Evolutionary conservation across 2,797 vertebrate species (phyloP).

Genomic region (Chelonia mydas): DNA sequence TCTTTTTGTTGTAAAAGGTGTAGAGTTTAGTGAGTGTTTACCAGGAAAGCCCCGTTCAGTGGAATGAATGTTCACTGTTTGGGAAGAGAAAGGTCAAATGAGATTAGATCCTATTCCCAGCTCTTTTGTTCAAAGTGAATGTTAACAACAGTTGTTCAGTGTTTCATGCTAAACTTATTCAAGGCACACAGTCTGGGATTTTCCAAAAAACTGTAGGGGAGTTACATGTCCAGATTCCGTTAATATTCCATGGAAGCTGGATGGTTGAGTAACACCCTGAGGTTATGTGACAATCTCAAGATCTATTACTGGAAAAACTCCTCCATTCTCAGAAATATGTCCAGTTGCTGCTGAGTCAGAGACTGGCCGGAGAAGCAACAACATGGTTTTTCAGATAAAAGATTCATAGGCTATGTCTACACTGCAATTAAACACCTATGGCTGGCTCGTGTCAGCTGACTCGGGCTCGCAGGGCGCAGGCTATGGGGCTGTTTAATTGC

Average conservation of each 20-base stretch:
- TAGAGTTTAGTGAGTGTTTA: neutral
- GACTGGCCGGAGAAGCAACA: slow-evolving; percentile 33
- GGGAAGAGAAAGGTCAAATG: neutral
- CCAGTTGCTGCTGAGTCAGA: neutral
- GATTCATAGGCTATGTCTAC: no score
- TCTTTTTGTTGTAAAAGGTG: neutral
- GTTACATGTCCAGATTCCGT: slow-evolving; percentile 68
- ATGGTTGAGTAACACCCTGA: neutral
- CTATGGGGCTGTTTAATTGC: no score
- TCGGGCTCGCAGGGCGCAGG: no score
- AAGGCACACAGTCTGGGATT: slow-evolving; percentile 46
- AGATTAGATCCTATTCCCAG: neutral
- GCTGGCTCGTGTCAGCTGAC: no score
- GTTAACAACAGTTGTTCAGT: neutral
- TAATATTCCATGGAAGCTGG: slow-evolving; percentile 48
- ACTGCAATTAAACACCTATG: no score
- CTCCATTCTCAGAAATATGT: neutral
- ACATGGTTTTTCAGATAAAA: slow-evolving; percentile 6
- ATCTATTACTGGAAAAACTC: neutral
- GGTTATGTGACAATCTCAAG: slow-evolving; percentile 38
- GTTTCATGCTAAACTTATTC: neutral
- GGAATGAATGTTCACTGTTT: neutral
- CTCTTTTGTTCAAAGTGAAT: neutral
- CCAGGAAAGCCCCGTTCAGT: neutral
- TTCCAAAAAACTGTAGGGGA: slow-evolving; percentile 52